A percentile compares a stretch with the other conserved stretches of the same genome.
Evolutionary conservation across 2,113 vertebrate species (phyloP).

Genomic region (Sterrhoptilus dennistouni): DNA sequence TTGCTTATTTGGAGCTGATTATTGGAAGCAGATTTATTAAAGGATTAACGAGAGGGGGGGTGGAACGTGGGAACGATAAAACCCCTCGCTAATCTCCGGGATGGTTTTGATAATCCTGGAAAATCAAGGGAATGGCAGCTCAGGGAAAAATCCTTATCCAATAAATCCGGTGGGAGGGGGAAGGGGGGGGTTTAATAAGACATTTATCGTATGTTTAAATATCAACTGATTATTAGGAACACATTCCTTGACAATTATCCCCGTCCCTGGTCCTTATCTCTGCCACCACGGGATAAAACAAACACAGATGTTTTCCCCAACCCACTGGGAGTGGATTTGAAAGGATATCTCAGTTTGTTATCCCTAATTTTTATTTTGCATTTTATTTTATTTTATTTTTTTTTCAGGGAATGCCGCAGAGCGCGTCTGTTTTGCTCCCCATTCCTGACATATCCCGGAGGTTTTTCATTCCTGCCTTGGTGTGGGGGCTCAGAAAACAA

Average conservation of each 20-base stretch:
- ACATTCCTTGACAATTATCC: slow-evolving; percentile 38
- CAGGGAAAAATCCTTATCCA: neutral
- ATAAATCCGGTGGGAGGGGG: neutral
- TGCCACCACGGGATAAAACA: slow-evolving; percentile 1
- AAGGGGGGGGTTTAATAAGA: slow-evolving; percentile 22
- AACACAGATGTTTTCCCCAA: slow-evolving; percentile 24
- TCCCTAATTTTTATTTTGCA: neutral
- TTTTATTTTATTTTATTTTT: neutral
- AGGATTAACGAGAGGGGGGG: neutral
- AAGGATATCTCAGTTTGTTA: neutral
- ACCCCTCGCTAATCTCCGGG: neutral
- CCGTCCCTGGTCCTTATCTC: slow-evolving; percentile 41
- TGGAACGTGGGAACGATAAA: slow-evolving; percentile 13
- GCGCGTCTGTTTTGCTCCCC: neutral
- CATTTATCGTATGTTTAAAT: slow-evolving; percentile 10
- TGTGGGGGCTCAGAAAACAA: neutral
- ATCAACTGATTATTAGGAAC: slow-evolving; percentile 48
- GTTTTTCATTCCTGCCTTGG: slow-evolving; percentile 39
- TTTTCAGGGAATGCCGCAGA: neutral
- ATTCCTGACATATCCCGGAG: slow-evolving; percentile 56
- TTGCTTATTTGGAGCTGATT: neutral
- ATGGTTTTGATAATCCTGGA: slow-evolving; percentile 23
- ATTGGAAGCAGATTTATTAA: slow-evolving; percentile 48
- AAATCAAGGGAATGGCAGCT: neutral
- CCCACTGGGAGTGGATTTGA: neutral